Evolutionary conservation across 2,888 invertebrate genomes (phyloP).

Genomic region (Cantharis rufa): DNA sequence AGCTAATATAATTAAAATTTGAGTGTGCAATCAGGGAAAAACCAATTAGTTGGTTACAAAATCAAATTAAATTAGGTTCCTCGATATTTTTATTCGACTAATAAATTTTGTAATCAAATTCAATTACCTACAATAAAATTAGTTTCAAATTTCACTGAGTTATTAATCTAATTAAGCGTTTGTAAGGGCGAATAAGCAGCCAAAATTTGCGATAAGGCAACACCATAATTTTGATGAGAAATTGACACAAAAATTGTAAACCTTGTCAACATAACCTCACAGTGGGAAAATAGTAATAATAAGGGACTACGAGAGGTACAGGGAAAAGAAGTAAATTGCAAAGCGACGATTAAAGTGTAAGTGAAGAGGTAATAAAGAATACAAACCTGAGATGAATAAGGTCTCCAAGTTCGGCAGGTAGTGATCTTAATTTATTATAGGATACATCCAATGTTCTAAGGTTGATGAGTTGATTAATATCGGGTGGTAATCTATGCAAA

Average conservation of each 20-base stretch:
- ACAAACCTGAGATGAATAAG: constrained; percentile 86
- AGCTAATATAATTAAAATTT: not conserved
- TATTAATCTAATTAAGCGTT: not conserved
- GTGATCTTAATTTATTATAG: constrained; percentile 89
- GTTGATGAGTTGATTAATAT: constrained; percentile 83
- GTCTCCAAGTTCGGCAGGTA: constrained; percentile 96
- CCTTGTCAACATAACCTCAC: not conserved
- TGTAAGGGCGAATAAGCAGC: not conserved
- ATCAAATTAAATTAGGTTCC: not conserved
- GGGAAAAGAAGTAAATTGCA: not conserved
- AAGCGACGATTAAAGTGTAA: not conserved
- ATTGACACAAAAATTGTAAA: not conserved
- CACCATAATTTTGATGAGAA: not conserved
- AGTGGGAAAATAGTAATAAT: not conserved
- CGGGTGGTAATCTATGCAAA: constrained; percentile 86
- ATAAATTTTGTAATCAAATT: not conserved
- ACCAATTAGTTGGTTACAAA: not conserved
- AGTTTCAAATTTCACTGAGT: not conserved
- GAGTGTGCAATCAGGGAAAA: not conserved
- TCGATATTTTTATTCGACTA: not conserved
- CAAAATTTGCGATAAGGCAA: not conserved
- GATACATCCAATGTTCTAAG: constrained; percentile 90
- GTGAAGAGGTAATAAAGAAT: not conserved
- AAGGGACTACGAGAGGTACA: not conserved
- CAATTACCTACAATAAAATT: not conserved